A percentile compares a stretch with the other conserved stretches of the same genome.
Conservation (phyloP, 2,797 vertebrate species). For the Siniperca scherzeri region DNA sequence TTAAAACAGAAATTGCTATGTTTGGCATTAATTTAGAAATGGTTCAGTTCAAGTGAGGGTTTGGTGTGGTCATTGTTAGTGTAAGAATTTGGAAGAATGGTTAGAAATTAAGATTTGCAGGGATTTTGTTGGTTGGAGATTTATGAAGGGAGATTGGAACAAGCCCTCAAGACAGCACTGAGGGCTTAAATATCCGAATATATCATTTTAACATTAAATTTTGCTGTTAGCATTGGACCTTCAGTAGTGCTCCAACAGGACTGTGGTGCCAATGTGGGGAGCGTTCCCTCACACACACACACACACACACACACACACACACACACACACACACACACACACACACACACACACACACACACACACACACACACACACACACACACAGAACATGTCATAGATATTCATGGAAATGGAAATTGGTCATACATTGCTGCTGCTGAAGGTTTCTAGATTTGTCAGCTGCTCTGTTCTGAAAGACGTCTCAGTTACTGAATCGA, state of each 20-base stretch:
- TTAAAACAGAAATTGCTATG: neutral
- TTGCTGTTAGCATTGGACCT: conserved; percentile 8
- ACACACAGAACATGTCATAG: conserved; percentile 7
- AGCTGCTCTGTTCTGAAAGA: conserved; percentile 51
- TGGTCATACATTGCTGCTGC: conserved; percentile 12
- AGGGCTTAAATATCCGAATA: conserved; percentile 12
- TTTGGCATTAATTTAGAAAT: neutral
- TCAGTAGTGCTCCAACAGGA: neutral
- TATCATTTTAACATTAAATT: conserved; percentile 10
- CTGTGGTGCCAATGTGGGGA: neutral
- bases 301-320: conserved; percentile 25
- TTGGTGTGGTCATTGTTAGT: neutral
- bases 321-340: conserved; percentile 12
- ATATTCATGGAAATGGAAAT: conserved; percentile 37
- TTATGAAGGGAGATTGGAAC: conserved; percentile 36
- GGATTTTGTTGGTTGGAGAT: conserved; percentile 34
- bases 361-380: conserved; percentile 18
- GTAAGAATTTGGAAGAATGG: conserved; percentile 32
- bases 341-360: conserved; percentile 21
- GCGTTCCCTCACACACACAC: neutral
- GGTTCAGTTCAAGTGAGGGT: conserved; percentile 3
- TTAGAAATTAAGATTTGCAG: conserved; percentile 29
- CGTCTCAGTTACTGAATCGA: conserved; percentile 2
- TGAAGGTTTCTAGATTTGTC: conserved; percentile 34
- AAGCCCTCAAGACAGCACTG: neutral